Conservation (phyloP, 2,888 invertebrate genomes). For the Hirtodrosophila duncani region DNA sequence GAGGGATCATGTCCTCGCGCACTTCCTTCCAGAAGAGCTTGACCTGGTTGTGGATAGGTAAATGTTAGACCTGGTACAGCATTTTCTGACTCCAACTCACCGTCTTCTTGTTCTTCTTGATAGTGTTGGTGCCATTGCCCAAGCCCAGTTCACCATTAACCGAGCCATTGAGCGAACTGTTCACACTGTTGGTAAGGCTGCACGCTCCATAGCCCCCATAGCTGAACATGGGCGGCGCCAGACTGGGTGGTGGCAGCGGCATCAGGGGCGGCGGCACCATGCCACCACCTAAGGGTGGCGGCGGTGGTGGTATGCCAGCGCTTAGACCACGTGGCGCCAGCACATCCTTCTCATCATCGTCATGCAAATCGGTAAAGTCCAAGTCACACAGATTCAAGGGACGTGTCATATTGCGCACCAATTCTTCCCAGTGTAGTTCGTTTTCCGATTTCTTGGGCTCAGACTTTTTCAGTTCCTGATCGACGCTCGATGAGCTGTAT, state of each 20-base stretch:
- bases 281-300: constrained; percentile 83
- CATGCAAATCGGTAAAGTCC: constrained; percentile 95
- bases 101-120: constrained; percentile 95
- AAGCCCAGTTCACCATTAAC: constrained; percentile 72
- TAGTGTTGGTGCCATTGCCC: constrained; percentile 76
- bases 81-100: constrained; percentile 78
- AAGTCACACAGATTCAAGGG: constrained; percentile 93
- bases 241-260: constrained; percentile 77
- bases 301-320: constrained; percentile 87
- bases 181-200: constrained; percentile 73
- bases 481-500: constrained; percentile 85
- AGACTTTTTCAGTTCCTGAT: constrained; percentile 83
- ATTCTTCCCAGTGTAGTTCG: constrained; percentile 96
- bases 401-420: constrained; percentile 86
- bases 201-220: constrained; percentile 68
- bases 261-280: constrained; percentile 80
- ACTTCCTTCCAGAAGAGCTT: constrained; percentile 99
- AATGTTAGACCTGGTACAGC: not conserved
- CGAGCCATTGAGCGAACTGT: constrained; percentile 75
- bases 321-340: constrained; percentile 83
- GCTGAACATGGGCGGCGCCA: constrained; percentile 80
- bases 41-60: constrained; percentile 60
- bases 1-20: constrained; percentile 82
- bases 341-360: constrained; percentile 92
- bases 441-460: constrained; percentile 93